A percentile compares a stretch with the other conserved stretches of the same genome.
phyloP scores from a whole-genome alignment of 2,113 vertebrate genomes.

The Takifugu flavidus region DNA sequence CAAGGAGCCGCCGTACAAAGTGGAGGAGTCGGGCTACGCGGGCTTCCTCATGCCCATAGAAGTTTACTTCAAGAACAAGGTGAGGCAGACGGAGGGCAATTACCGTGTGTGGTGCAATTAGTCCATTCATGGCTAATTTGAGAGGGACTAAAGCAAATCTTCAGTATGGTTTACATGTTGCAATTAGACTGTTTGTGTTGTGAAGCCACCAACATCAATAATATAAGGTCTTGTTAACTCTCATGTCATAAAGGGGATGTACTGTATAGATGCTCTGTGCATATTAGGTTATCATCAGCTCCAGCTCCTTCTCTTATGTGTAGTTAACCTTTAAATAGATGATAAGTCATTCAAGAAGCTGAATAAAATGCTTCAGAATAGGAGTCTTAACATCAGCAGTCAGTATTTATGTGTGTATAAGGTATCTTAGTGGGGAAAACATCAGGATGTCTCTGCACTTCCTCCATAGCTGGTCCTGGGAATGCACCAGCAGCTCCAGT shows the following conservation, averaged over 20 bases:
- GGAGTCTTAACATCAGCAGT: background rate
- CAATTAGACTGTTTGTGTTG: too few relatives aligned
- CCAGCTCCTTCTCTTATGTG: conserved; percentile 18
- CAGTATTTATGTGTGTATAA: conserved; percentile 1
- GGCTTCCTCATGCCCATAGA: conserved; percentile 99
- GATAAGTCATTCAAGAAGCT: conserved; percentile 18
- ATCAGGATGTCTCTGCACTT: too few relatives aligned
- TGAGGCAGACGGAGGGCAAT: conserved; percentile 49
- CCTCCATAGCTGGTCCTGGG: too few relatives aligned
- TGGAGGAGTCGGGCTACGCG: conserved; percentile 97
- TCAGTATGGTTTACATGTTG: too few relatives aligned
- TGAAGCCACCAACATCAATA: conserved; percentile 2
- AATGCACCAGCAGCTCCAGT: too few relatives aligned
- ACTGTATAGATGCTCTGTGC: conserved; percentile 4
- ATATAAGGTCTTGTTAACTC: conserved; percentile 3
- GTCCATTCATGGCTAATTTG: background rate
- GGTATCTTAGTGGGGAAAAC: background rate
- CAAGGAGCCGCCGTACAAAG: conserved; percentile 98
- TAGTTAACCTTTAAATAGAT: conserved; percentile 10
- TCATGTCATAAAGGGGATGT: conserved; percentile 1
- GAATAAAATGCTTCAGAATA: background rate
- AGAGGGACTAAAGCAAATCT: too few relatives aligned
- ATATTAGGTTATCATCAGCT: background rate
- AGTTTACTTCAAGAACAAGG: conserved; percentile 99
- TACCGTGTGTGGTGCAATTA: background rate